Base-by-base conservation (phyloP, 1,140 invertebrate species). In the Drosophila azteca region DNA sequence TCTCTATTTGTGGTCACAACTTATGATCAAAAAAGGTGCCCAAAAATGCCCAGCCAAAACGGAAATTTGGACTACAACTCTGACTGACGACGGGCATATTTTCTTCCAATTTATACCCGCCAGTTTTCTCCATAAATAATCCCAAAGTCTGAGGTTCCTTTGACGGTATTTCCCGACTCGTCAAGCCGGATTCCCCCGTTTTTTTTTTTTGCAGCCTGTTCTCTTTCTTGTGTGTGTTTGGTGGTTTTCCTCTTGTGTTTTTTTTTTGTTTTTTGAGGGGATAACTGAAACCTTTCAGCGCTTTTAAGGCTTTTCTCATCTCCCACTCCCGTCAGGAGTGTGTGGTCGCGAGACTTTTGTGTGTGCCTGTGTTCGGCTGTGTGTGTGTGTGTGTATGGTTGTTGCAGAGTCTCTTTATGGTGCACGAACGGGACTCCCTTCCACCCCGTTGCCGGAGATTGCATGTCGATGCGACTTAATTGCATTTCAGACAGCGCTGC, bases 391-490 rank as follows among this genome's bases (percentile, higher is more conserved):
- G 58, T 49, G 52, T 80, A 59, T 77, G 63, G 48, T 61, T 79
- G 62, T 64, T 57, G 59, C 53, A 48, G 45, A 67, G 72, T 52
- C 71, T 35, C 71, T 65, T 74, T 51, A 66, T 44, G 45, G 49
- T 29, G 31, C 43, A 61, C 53, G 41, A 41, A 35, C 67, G 35
- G 35, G 11, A 13, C 35, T 13, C 54, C n/a, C 11, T 17, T 39
- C 13, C 41, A n/a, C 43, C 60, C 68, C 35, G 61, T 50, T 66
- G 83, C 82, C 82, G 83, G 83, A 88, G 82, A 85, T 85, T 85
- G 82, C 82, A 85, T 85, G 82, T 85, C 82, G 83, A 85, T 87
- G 82, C 74, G 75, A 85, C 75, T 85, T 85, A 85, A 85, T 85
- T 85, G 82, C 82, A 85, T 85, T 85, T 88, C 82, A 87, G 78